Evolutionary conservation across 2,113 vertebrate species (phyloP), one percentile per base, ranked within the genome.

Genomic region (Melozone crissalis): DNA sequence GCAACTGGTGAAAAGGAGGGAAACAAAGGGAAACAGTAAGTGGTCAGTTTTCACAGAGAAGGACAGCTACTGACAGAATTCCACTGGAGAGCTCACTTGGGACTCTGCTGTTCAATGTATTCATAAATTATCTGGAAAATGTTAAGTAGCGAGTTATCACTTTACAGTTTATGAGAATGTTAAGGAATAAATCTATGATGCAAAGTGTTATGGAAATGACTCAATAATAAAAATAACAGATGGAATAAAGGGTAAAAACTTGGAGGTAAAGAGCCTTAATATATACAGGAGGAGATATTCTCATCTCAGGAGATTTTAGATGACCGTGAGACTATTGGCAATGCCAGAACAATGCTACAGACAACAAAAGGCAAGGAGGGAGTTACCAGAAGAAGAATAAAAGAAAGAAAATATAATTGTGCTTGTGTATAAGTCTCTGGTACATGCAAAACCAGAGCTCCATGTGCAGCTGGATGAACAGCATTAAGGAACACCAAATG

Each of bases 1-100:
- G 69, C 83, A 93, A 41, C 73, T 72, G 61, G 73, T 84, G 73
- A 94, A 95, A 93, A 89, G 91, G 90, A 89, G 10, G 47, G 61
- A 93, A 94, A 95, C 73, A 94, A 94, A 93, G 39, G 52, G 61
- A 52, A 93, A 77, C 65, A 87, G 65, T 81, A 89, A 90, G 93
- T 92, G 86, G 90, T 78, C 86, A 90, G 10, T 95, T 93, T 96
- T 93, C 86, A 96, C 68, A 89, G 89, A 90, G 83, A 74, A 90
- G 61, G 39, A 90, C 75, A 66, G 93, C 86, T 94, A 89, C 80
- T 57, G 57, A 15, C 47, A 89, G 73, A 93, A 87, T 93, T 93
- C 35, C 69, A 90, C 86, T 90, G 86, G 76, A 94, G 65, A 90
- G 65, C 57, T 90, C 55, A 57, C 47, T 90, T 74, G 59, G 72